Evolutionary conservation across 2,797 vertebrate species (phyloP), one percentile per base, ranked within the genome.

Genomic region (Columba guinea): DNA sequence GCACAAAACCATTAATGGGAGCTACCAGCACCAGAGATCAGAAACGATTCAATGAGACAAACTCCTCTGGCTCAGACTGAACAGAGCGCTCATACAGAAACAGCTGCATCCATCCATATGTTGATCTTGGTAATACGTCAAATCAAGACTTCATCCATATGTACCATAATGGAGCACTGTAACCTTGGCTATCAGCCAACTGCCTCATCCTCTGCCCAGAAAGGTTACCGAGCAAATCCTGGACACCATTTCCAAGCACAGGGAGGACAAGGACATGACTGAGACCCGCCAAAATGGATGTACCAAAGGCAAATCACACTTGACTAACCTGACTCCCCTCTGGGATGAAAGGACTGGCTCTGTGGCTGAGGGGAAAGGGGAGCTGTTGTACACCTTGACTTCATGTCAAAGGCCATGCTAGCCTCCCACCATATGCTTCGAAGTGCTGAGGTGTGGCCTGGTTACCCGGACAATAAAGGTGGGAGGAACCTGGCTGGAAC

Each of bases 131-230:
- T 73, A 79, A 34, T 21, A 41, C 11, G 81, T 88, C 88, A 90
- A 80, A 77, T 48, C 83, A 82, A 93, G 90, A 81, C 63, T 86
- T 64, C 67, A 82, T 70, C 93, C 80, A 68, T 84, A 93, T 26
- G 48, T 76, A 91, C 53, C 32, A 41, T 4, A 93, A 67, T 1
- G 1, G 82, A 79, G 58, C 69, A 24, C 80, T 34, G 39, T 37
- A 93, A 83, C 56, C 37, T 18, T 41, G 69, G 85, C 63, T 34
- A 39, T 21, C 41, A 62, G 91, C 63, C 96, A 93, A 18, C 69
- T 76, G 46, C 80, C 63, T 82, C 44, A 49, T 65, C 89, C 83
- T 90, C 85, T 59, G 71, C 85, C 83, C 23, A 20, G 58, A 71
- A 93, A 75, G 37, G 49, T 65, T 86, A 23, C 0, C 0, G 62